phyloP scores from a whole-genome alignment of 2,797 vertebrate genomes.

The Sebastes miniatus region DNA sequence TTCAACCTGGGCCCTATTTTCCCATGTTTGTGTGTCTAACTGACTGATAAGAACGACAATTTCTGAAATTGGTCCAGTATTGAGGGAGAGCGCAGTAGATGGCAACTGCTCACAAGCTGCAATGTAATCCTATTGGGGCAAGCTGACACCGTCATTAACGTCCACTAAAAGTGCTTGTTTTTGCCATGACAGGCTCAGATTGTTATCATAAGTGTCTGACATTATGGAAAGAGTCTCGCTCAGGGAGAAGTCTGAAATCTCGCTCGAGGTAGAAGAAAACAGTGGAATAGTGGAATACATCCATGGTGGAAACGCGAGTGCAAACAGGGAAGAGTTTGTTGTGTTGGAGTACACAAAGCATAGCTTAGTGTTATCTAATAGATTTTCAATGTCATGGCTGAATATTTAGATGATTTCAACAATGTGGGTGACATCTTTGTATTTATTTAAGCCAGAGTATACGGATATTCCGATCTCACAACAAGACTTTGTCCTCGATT shows the following conservation, averaged over 20 bases:
- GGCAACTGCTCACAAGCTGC: background rate
- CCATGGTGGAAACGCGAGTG: background rate
- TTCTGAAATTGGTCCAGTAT: background rate
- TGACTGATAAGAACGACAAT: background rate
- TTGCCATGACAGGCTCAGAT: background rate
- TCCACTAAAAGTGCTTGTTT: background rate
- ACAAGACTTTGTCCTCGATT: background rate
- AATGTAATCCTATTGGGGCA: background rate
- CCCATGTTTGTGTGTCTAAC: background rate
- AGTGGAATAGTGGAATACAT: background rate
- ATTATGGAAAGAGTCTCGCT: background rate
- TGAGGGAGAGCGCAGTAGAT: background rate
- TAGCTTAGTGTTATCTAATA: too few species aligned
- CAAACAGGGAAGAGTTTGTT: background rate
- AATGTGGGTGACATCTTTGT: background rate
- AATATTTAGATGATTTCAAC: too few species aligned
- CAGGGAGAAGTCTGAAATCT: background rate
- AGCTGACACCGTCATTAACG: background rate
- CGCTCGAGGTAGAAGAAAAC: background rate
- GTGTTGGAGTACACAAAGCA: background rate
- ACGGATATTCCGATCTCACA: background rate
- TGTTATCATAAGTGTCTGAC: background rate
- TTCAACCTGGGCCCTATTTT: background rate
- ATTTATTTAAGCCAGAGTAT: background rate
- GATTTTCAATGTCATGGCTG: too few species aligned